These are phyloP conservation scores for Ammodytes dubius DNA, from an alignment of 2,113 vertebrate genomes.

Conservation along the genomic window DNA sequence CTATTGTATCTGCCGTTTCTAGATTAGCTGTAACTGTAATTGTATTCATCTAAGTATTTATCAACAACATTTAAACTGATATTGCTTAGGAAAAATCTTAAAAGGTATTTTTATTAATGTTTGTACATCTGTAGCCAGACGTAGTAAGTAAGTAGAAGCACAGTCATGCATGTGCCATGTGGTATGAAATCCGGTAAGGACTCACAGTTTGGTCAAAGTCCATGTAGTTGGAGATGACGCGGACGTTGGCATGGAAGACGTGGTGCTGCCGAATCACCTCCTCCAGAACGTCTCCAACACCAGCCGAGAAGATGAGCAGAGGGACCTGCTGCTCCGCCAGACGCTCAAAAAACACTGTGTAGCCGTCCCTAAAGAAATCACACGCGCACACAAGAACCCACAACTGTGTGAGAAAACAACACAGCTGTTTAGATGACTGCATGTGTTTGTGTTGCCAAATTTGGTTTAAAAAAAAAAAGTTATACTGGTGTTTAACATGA, in stretches of 20 bases:
- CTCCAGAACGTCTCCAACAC: conserved; percentile 89
- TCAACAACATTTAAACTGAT: no score
- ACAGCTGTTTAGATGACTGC: not conserved
- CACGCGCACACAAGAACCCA: conserved; percentile 2
- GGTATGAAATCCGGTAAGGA: not conserved
- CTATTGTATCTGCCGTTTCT: no score
- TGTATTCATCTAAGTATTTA: no score
- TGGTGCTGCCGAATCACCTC: conserved; percentile 88
- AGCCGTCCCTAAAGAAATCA: conserved; percentile 85
- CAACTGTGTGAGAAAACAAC: not conserved
- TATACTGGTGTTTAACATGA: not conserved
- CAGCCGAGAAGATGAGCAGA: conserved; percentile 93
- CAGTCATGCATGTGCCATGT: no score
- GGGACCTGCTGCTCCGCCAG: conserved; percentile 83
- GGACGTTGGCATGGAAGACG: conserved; percentile 87
- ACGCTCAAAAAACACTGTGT: conserved; percentile 84
- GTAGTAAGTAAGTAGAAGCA: no score
- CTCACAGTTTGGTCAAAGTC: conserved; percentile 89
- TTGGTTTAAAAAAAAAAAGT: not conserved
- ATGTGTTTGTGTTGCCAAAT: not conserved
- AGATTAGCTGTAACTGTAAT: no score
- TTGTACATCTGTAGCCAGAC: no score
- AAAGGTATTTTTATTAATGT: no score
- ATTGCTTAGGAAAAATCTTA: no score
- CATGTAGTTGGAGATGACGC: conserved; percentile 94